Base-by-base conservation (phyloP, 1,140 invertebrate genomes). In the Bombus balteatus region DNA sequence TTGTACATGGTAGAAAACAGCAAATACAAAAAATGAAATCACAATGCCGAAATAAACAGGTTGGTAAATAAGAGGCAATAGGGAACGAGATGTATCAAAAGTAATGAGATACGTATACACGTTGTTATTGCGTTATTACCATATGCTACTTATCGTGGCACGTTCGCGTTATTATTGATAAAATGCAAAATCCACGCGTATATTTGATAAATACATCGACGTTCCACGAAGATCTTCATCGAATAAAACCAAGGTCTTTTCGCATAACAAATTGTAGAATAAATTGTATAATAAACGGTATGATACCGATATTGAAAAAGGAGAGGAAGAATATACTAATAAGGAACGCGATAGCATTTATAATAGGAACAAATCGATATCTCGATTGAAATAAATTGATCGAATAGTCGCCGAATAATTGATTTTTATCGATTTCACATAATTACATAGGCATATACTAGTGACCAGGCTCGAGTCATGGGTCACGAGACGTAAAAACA, bases 351-450 rank as follows among this genome's bases (percentile, higher is more conserved):
- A 8, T 8, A 15, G 3, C 37, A 78, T 70, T 1, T 47, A n/a
- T 62, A n/a, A 62, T 62, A 62, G 28, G n/a, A 62, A n/a, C 59
- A n/a, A 62, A 13, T 66, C 15, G 32, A 66, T 25, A 72, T 85
- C 65, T 53, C 47, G 47, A 72, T 72, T 43, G 22, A 80, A 53
- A 32, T n/a, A 41, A 71, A 80, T 65, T 32, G 68, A 85, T 65
- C 75, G 32, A 79, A 62, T 41, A 41, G 18, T n/a, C 72, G 34
- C 22, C 62, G 47, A 83, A 85, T 90, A 90, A 90, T 90, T 90
- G 86, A 90, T 86, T 80, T 73, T 68, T 65, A 90, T 90, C 80
- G 89, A 90, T 87, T 76, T 53, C 6, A 13, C 66, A 59, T 74
- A 82, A 85, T 88, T 74, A 83, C 6, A 66, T 34, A 34, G 59